Conservation (phyloP, 2,888 invertebrate genomes). For the Zele albiditarsus region DNA sequence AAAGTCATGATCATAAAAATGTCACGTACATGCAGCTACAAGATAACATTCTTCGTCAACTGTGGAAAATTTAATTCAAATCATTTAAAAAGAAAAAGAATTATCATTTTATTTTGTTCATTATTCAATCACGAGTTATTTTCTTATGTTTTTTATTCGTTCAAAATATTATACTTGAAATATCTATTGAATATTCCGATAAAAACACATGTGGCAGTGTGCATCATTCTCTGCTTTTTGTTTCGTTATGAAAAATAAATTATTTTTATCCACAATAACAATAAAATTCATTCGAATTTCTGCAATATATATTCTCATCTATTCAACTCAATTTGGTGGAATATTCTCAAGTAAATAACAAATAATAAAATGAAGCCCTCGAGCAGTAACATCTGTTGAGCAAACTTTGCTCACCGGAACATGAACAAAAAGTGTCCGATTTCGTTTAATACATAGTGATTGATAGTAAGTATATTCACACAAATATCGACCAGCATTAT, state of each 20-base stretch:
- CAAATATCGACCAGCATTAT: constrained; percentile 83
- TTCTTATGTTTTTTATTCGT: no score
- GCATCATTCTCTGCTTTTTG: neutral
- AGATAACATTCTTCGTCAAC: no score
- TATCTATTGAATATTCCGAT: no score
- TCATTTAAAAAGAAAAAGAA: no score
- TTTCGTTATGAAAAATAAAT: neutral
- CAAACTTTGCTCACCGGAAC: constrained; percentile 83
- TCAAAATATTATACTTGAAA: no score
- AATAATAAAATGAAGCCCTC: constrained; percentile 74
- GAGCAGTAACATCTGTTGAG: constrained; percentile 76
- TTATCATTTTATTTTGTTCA: no score
- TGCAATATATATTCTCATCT: neutral
- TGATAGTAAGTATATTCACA: constrained; percentile 89
- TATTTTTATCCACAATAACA: neutral
- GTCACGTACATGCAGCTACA: no score
- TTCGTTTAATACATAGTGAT: constrained; percentile 79
- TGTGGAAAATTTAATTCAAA: no score
- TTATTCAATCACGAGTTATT: no score
- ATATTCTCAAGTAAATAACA: constrained; percentile 55
- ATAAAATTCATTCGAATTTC: constrained; percentile 26
- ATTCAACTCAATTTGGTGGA: neutral
- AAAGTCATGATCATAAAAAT: no score
- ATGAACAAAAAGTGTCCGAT: constrained; percentile 83
- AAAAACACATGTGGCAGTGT: no score